Evolutionary conservation across 2,113 vertebrate species (phyloP).

Genomic region (Pachyramphus minor): DNA sequence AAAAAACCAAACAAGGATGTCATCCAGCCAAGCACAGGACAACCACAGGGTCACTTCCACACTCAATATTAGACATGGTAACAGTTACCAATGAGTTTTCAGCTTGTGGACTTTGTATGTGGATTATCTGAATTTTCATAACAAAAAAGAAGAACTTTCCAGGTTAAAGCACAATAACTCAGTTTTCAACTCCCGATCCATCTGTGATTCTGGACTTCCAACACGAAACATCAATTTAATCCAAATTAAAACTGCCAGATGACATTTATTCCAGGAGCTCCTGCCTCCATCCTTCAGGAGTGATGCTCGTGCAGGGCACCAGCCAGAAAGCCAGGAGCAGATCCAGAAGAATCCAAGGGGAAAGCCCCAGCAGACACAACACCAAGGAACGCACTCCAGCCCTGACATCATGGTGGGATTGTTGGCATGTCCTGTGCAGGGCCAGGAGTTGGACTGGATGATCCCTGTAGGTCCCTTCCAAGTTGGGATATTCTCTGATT

Average conservation of each 20-base stretch:
- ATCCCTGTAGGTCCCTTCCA: not conserved
- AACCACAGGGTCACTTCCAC: not conserved
- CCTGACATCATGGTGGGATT: not conserved
- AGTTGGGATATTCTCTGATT: not conserved
- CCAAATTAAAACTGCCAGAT: not conserved
- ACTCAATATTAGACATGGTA: not conserved
- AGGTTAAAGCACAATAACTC: not conserved
- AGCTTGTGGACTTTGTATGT: not conserved
- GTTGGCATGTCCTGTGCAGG: not conserved
- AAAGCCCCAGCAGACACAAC: not conserved
- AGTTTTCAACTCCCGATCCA: not conserved
- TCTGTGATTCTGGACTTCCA: not conserved
- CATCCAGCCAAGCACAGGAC: not conserved
- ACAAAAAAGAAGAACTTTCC: not conserved
- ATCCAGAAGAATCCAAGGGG: not conserved
- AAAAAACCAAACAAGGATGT: not conserved
- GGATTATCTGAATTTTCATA: not conserved
- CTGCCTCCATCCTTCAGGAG: not conserved
- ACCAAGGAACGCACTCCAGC: not conserved
- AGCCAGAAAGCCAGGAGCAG: not conserved
- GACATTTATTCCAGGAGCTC: not conserved
- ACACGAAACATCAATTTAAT: not conserved
- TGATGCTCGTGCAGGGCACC: not conserved
- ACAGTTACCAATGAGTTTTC: not conserved
- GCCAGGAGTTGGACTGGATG: not conserved